Conservation (phyloP, 2,113 vertebrate species). For the Hippocampus abdominalis region DNA sequence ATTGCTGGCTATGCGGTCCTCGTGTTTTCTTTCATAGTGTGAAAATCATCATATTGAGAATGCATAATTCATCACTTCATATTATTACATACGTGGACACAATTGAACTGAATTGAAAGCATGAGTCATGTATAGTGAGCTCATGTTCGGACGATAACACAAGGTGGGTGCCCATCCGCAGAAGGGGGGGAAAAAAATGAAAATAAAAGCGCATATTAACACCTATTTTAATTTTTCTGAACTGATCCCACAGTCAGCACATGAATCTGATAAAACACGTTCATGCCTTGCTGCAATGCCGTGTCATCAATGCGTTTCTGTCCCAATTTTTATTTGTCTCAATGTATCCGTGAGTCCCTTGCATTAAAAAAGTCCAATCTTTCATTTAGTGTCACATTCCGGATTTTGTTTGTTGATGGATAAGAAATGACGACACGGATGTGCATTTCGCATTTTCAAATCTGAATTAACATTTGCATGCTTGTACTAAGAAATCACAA, state of each 20-base stretch:
- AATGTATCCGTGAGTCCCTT: not conserved
- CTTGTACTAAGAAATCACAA: not conserved
- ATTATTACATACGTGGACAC: not conserved
- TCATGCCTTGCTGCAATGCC: too few species aligned
- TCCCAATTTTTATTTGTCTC: not conserved
- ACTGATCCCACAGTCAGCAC: too few species aligned
- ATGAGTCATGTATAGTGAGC: too few species aligned
- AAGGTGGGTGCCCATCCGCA: too few species aligned
- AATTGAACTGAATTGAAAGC: too few species aligned
- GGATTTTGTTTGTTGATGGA: not conserved
- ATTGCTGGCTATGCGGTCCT: not conserved
- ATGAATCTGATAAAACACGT: not conserved
- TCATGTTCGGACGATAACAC: too few species aligned
- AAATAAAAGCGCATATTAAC: too few species aligned
- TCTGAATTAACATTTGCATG: too few species aligned
- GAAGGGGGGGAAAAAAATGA: too few species aligned
- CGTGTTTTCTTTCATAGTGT: not conserved
- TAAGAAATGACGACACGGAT: not conserved
- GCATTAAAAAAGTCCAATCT: too few species aligned
- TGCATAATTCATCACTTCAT: not conserved
- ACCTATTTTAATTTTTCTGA: too few species aligned
- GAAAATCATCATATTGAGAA: not conserved
- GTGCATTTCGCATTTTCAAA: not conserved
- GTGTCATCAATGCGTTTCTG: not conserved
- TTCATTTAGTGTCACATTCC: too few species aligned